Evolutionary conservation across 2,113 vertebrate genomes (phyloP).

Genomic region (Monopterus albus): DNA sequence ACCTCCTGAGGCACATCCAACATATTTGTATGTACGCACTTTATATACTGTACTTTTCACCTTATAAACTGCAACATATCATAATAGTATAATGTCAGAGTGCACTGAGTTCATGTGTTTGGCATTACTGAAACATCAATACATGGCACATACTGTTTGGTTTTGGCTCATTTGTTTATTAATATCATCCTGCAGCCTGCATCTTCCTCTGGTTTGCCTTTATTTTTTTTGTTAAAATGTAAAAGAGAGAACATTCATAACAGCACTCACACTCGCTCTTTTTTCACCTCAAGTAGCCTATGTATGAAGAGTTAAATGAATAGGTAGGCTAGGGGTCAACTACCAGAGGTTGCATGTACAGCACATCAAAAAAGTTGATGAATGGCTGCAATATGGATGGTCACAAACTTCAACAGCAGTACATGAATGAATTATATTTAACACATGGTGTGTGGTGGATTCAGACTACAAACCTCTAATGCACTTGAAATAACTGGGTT

Average conservation of each 20-base stretch:
- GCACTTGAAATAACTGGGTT: constrained; percentile 13
- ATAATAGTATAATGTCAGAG: background rate
- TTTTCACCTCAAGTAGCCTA: too few species aligned
- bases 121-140: too few species aligned
- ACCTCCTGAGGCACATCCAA: constrained; percentile 8
- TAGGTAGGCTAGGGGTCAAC: too few species aligned
- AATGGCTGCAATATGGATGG: background rate
- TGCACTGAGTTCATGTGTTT: too few species aligned
- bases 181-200: too few species aligned
- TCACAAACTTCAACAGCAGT: background rate
- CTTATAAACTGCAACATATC: background rate
- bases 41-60: constrained; percentile 7
- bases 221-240: too few species aligned
- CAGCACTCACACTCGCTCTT: too few species aligned
- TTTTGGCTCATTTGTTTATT: too few species aligned
- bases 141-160: too few species aligned
- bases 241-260: too few species aligned
- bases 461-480: background rate
- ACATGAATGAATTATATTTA: background rate
- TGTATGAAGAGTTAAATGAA: too few species aligned
- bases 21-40: background rate
- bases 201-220: too few species aligned
- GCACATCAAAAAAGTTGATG: background rate
- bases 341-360: background rate
- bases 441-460: background rate